Evolutionary conservation across 2,888 invertebrate species (phyloP).

Genomic region (Silvanus unidentatus): DNA sequence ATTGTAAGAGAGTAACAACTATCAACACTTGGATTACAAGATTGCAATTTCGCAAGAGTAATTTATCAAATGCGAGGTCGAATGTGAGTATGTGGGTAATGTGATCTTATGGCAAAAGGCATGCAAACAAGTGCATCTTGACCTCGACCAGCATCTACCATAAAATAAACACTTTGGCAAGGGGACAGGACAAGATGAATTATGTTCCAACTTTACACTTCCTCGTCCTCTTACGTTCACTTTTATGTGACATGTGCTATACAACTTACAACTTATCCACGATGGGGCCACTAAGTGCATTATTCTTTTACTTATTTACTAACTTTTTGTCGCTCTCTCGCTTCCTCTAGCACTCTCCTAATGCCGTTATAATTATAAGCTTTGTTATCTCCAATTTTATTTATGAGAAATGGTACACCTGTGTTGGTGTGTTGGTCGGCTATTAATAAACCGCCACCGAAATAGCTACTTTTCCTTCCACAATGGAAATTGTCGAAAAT

Average conservation of each 20-base stretch:
- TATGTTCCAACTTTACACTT: conserved; percentile 10
- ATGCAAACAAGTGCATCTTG: conserved; percentile 26
- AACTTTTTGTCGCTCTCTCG: too few species aligned
- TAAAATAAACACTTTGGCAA: conserved; percentile 28
- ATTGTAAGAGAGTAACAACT: too few species aligned
- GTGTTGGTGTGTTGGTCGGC: too few species aligned
- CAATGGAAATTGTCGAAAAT: too few species aligned
- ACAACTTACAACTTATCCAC: too few species aligned
- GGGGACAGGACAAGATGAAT: conserved; percentile 16
- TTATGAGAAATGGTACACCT: too few species aligned
- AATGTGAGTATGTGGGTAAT: conserved; percentile 23
- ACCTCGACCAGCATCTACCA: conserved; percentile 20
- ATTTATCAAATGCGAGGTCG: conserved; percentile 23
- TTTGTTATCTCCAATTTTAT: too few species aligned
- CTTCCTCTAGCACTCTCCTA: too few species aligned
- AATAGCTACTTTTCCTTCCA: too few species aligned
- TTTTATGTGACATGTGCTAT: conserved; percentile 8
- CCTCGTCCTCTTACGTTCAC: conserved; percentile 7
- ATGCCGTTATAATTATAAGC: conserved; percentile 3
- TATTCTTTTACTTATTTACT: too few species aligned
- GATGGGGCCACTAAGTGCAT: too few species aligned
- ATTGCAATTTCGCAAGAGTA: conserved; percentile 22
- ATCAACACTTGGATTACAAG: conserved; percentile 20
- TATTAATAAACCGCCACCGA: too few species aligned
- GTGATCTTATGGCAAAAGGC: conserved; percentile 17